Conservation (phyloP, 2,797 vertebrate species). For the Sarcophilus harrisii region DNA sequence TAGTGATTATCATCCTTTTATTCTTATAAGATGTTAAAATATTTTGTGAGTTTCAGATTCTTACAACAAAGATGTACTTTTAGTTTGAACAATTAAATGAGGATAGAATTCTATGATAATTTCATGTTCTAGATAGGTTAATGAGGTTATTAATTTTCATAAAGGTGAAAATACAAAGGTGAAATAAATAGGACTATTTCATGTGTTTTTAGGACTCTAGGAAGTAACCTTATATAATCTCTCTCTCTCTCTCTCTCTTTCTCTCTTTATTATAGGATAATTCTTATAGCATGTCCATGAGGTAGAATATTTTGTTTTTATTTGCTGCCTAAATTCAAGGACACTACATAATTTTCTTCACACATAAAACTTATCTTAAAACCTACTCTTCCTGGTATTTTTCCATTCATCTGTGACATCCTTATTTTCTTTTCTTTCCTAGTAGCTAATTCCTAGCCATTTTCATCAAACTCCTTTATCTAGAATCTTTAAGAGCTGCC, state of each 20-base stretch:
- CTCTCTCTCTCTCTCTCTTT: not conserved
- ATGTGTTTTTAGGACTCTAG: not conserved
- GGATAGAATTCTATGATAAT: slow-evolving; percentile 15
- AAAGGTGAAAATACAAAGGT: not conserved
- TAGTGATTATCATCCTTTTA: slow-evolving; percentile 71
- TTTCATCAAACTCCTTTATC: not conserved
- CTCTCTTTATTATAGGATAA: not conserved
- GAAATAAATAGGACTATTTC: not conserved
- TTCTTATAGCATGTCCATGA: not conserved
- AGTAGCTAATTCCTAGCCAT: not conserved
- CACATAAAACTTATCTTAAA: not conserved
- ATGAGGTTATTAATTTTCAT: not conserved
- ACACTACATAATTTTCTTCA: not conserved
- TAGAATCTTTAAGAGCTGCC: not conserved
- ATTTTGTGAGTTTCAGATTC: slow-evolving; percentile 70
- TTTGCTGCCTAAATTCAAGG: not conserved
- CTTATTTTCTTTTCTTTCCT: not conserved
- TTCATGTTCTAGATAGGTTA: not conserved
- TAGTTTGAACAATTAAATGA: slow-evolving; percentile 66
- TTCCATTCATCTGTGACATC: not conserved
- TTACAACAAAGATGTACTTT: slow-evolving; percentile 56
- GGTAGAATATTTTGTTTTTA: not conserved
- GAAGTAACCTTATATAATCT: not conserved
- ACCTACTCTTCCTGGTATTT: not conserved
- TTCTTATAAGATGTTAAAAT: slow-evolving; percentile 76